phyloP scores from a whole-genome alignment of 2,888 invertebrate genomes.

The Cabera pusaria region DNA sequence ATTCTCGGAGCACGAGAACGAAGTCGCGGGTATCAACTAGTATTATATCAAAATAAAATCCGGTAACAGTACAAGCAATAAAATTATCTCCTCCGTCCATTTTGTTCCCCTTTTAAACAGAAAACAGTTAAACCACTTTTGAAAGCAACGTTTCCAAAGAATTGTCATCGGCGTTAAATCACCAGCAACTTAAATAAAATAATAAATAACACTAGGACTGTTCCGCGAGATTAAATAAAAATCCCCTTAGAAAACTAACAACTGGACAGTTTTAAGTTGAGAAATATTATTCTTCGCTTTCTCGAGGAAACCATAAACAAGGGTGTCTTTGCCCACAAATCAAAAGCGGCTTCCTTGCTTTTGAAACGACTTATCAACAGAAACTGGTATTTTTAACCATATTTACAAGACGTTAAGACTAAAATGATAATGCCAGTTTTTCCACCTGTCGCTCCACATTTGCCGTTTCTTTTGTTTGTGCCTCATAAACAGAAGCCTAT shows the following conservation, averaged over 20 bases:
- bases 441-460: slow-evolving; percentile 40
- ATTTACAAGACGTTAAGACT: slow-evolving; percentile 19
- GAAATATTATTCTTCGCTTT: slow-evolving; percentile 51
- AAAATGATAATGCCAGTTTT: slow-evolving; percentile 15
- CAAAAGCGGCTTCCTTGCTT: slow-evolving; percentile 64
- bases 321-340: slow-evolving; percentile 65
- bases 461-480: slow-evolving; percentile 53
- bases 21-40: too few relatives aligned
- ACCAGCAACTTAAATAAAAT: too few relatives aligned
- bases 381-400: slow-evolving; percentile 25
- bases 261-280: slow-evolving; percentile 8
- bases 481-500: slow-evolving; percentile 61
- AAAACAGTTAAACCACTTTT: too few relatives aligned
- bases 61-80: too few relatives aligned
- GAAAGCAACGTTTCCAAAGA: too few relatives aligned
- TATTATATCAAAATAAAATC: too few relatives aligned
- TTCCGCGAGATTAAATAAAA: too few relatives aligned
- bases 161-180: too few relatives aligned
- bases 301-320: slow-evolving; percentile 71
- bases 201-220: too few relatives aligned
- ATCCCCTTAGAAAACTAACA: slow-evolving; percentile 36
- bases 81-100: too few relatives aligned
- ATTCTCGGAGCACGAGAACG: too few relatives aligned
- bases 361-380: slow-evolving; percentile 39
- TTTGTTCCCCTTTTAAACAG: too few relatives aligned